Evolutionary conservation across 2,797 vertebrate species (phyloP), one percentile per base, ranked within the genome.

Genomic region (Pipistrellus nathusii): DNA sequence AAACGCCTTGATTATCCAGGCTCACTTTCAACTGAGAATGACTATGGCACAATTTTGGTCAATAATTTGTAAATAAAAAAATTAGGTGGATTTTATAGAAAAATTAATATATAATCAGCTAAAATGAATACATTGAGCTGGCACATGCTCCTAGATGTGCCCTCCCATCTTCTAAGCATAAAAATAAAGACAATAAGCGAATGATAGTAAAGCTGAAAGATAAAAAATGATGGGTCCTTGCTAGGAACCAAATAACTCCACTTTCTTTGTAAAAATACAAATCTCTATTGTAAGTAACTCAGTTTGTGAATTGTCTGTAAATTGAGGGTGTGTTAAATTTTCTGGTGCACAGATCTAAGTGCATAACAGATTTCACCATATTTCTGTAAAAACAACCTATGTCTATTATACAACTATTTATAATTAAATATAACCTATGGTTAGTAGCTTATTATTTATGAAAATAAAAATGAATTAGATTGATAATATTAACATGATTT

Each of bases 401-500:
- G 30, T 77, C 8, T 78, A 85, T 44, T 35, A 32, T 46, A 11
- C 35, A 90, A 15, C 44, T 44, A 93, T 66, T 85, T 69, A 90
- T 64, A 88, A 86, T 44, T 85, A 90, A 92, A 93, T 85, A 71
- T 18, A 92, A 55, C 10, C 41, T 75, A 4, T 72, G 5, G 38
- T 30, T 72, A 86, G n/a, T 15, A 90, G 3, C 8, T 88, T 73
- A 93, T 68, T 20, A 73, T 75, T 90, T 59, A 89, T 89, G 14
- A 87, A 90, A 91, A 87, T 73, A 17, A 91, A 93, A 85, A 76
- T 66, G 57, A 68, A 85, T 78, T 71, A 59, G 3, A 93, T 53
- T 71, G 51, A 83, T 72, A 27, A 88, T 55, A 81, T 4, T 59
- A 94, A 80, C 30, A 87, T 15, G 21, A 57, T 85, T 72, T 83